Evolutionary conservation across 2,797 vertebrate genomes (phyloP), one percentile per base, ranked within the genome.

Genomic region (Smutsia temminckii): DNA sequence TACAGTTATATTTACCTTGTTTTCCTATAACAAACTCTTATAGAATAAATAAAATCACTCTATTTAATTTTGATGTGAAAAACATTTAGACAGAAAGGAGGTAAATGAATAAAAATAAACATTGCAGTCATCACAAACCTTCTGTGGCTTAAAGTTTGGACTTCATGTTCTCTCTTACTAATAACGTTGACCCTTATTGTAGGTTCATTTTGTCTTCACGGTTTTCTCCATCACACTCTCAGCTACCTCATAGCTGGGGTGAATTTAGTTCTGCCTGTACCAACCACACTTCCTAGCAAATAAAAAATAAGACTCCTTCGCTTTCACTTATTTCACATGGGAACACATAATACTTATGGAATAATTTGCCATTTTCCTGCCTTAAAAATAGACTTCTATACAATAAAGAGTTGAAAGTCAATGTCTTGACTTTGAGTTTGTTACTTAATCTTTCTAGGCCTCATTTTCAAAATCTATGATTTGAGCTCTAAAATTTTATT

Each of bases 11-110:
- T 29, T 72, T 63, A 77, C 27, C 27, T 77, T 64, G 17, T 46
- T 89, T 89, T 72, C 20, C 89, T 91, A 34, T 29, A 83, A 20
- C 29, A 37, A 89, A n/a, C 3, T 5, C 32, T 93, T 61, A 51
- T 23, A 57, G 17, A n/a, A 20, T 75, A 53, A 40, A 8, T 66
- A 68, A 92, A 86, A 51, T 25, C 4, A 51, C 49, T 81, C 68
- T 53, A n/a, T 57, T 91, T 83, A 27, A 72, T 40, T 42, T 37
- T 55, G 81, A 55, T 34, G 34, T 69, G 18, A 75, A 57, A 79
- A 37, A 66, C n/a, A 75, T 46, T 6, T 64, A 59, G 61, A 80
- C 13, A 84, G 21, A 61, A 90, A 63, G 64, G 72, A 55, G 21
- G 29, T 20, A 53, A 64, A 79, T 18, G 8, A 77, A 16, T 72